phyloP scores from a whole-genome alignment of 2,888 invertebrate genomes.

The Rosalia funebris region DNA sequence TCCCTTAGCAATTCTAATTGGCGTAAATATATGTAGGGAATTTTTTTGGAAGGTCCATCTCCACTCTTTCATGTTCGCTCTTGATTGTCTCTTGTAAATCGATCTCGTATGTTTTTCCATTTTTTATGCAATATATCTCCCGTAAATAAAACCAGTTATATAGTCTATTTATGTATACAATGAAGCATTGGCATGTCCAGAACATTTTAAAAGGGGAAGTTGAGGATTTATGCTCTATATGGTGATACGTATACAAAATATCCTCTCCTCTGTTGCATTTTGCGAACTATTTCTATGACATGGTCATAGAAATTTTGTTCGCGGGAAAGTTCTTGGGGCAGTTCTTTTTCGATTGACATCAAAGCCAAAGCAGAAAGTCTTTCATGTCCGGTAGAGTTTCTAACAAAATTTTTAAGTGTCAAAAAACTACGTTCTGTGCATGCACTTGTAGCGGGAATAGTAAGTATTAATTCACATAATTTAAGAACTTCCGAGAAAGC shows the following conservation, averaged over 20 bases:
- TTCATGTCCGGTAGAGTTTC: background rate
- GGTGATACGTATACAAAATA: no score
- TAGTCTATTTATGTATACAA: background rate
- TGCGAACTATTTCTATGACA: background rate
- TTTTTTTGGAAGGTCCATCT: constrained; percentile 47
- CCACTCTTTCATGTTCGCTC: constrained; percentile 40
- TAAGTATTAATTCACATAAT: background rate
- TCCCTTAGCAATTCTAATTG: no score
- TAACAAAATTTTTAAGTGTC: background rate
- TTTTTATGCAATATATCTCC: constrained; percentile 30
- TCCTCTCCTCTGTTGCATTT: no score
- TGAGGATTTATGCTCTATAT: no score
- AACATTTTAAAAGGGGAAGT: no score
- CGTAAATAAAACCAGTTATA: background rate
- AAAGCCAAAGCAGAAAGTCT: background rate
- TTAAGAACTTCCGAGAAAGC: background rate
- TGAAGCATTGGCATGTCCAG: no score
- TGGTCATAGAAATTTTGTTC: background rate
- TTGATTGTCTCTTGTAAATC: constrained; percentile 45
- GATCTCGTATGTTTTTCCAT: constrained; percentile 51
- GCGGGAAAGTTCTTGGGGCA: background rate
- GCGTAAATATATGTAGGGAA: no score
- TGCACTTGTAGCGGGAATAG: background rate
- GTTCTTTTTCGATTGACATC: background rate
- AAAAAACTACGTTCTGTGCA: background rate